phyloP scores from a whole-genome alignment of 2,797 vertebrate species.

The Orientallactaga sibirica region DNA sequence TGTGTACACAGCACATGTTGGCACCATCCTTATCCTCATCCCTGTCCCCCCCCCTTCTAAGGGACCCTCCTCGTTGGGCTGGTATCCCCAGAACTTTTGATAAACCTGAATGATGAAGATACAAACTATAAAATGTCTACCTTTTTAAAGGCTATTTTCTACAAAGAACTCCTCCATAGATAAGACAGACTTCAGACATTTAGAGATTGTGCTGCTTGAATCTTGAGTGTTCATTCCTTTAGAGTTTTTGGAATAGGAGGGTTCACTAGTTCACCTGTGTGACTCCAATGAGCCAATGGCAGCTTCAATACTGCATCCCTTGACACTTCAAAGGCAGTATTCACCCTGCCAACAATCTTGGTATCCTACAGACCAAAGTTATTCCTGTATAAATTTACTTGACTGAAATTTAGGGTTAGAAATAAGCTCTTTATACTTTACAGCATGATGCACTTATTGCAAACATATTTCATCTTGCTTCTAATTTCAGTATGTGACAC shows the following conservation, averaged over 20 bases:
- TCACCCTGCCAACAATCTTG: not conserved
- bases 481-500: conserved; percentile 40
- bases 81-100: not conserved
- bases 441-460: not conserved
- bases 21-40: no score
- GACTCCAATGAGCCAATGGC: not conserved
- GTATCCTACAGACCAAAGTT: not conserved
- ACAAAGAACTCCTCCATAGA: conserved; percentile 45
- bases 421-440: not conserved
- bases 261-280: not conserved
- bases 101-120: conserved; percentile 1
- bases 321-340: not conserved
- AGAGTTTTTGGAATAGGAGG: conserved; percentile 45
- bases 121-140: conserved; percentile 4
- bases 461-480: conserved; percentile 25
- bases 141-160: conserved; percentile 46
- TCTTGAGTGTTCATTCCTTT: not conserved
- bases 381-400: conserved; percentile 14
- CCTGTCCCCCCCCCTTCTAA: no score
- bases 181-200: not conserved
- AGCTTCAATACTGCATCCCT: not conserved
- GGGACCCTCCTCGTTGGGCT: no score
- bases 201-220: conserved; percentile 22
- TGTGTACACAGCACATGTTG: no score
- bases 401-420: conserved; percentile 51